Conservation (phyloP, 2,797 vertebrate genomes). For the Philypnodon macrostomus region DNA sequence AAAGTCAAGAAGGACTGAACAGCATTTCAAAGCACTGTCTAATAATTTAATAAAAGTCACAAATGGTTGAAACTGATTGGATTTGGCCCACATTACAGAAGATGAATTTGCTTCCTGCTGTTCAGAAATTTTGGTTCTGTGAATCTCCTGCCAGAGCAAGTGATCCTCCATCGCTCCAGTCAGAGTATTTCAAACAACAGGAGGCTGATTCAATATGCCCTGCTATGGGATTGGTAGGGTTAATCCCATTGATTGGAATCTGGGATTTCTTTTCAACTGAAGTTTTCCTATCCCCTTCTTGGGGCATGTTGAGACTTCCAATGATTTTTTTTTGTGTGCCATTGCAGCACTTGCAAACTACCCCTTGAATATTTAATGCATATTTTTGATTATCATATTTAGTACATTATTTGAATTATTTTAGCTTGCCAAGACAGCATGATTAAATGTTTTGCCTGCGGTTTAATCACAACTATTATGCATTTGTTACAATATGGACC, state of each 20-base stretch:
- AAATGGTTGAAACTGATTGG: conserved; percentile 41
- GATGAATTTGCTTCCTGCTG: conserved; percentile 38
- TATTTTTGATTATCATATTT: too few relatives aligned
- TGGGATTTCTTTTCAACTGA: conserved; percentile 46
- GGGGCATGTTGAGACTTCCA: too few relatives aligned
- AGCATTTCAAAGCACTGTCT: conserved; percentile 24
- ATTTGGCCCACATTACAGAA: conserved; percentile 26
- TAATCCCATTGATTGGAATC: conserved; percentile 55
- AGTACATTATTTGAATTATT: too few relatives aligned
- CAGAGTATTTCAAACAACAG: conserved; percentile 38
- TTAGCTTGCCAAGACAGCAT: too few relatives aligned
- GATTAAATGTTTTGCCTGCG: too few relatives aligned
- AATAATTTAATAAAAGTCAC: conserved; percentile 24
- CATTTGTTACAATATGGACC: too few relatives aligned
- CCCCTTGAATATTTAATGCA: too few relatives aligned
- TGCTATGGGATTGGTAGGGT: conserved; percentile 47
- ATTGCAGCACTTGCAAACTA: too few relatives aligned
- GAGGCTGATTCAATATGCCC: conserved; percentile 23
- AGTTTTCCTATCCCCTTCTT: too few relatives aligned
- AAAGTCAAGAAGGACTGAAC: conserved; percentile 36
- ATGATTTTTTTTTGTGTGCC: too few relatives aligned
- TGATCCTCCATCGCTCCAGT: conserved; percentile 10
- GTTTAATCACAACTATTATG: too few relatives aligned
- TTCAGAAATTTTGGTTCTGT: conserved; percentile 36
- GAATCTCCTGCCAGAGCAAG: conserved; percentile 18